phyloP scores from a whole-genome alignment of 2,888 invertebrate species.

The Aplocera efformata region DNA sequence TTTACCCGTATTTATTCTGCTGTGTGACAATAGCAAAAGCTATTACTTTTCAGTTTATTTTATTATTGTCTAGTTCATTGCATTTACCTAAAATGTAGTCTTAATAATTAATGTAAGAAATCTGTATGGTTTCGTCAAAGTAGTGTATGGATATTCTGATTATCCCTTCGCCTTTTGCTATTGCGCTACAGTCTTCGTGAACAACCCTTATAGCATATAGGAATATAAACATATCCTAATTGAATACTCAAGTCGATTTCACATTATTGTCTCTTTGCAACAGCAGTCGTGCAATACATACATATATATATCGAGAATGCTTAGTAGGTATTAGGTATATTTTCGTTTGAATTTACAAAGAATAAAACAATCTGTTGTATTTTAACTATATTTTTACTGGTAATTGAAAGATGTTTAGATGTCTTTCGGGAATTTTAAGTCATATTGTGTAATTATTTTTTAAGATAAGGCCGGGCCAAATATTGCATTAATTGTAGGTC shows the following conservation, averaged over 20 bases:
- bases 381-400: constrained; percentile 75
- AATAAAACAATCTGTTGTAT: constrained; percentile 76
- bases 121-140: constrained; percentile 50
- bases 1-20: constrained; percentile 61
- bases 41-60: constrained; percentile 44
- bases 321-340: constrained; percentile 77
- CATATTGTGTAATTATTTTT: constrained; percentile 76
- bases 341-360: constrained; percentile 75
- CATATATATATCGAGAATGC: constrained; percentile 58
- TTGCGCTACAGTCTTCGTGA: constrained; percentile 61
- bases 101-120: constrained; percentile 52
- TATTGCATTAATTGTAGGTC: constrained; percentile 76
- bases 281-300: constrained; percentile 77
- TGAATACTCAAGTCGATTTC: constrained; percentile 76
- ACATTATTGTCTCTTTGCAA: constrained; percentile 60
- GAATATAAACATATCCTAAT: constrained; percentile 75
- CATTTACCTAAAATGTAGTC: constrained; percentile 71
- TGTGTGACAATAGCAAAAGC: constrained; percentile 73
- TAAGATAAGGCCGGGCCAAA: constrained; percentile 79
- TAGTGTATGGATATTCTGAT: constrained; percentile 40
- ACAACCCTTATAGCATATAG: constrained; percentile 70
- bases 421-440: constrained; percentile 66
- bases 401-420: constrained; percentile 47
- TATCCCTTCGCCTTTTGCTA: constrained; percentile 56
- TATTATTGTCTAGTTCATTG: constrained; percentile 59